Evolutionary conservation across 2,888 invertebrate genomes (phyloP).

Genomic region (Villa cingulata): DNA sequence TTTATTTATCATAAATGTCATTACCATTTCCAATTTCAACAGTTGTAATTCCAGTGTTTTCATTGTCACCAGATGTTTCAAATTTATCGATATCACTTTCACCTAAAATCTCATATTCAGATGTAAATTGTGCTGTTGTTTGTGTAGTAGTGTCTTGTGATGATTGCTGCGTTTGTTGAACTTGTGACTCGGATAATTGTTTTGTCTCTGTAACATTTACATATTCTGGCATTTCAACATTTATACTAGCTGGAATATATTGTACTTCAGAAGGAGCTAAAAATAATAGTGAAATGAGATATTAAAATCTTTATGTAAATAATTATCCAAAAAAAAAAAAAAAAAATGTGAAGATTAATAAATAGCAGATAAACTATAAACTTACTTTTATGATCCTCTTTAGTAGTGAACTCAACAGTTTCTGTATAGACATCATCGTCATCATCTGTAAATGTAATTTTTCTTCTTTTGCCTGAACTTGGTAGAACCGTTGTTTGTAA

Average conservation of each 20-base stretch:
- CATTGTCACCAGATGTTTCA: conserved; percentile 23
- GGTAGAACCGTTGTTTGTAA: conserved; percentile 8
- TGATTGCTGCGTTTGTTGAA: conserved; percentile 23
- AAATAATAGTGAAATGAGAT: too few relatives aligned
- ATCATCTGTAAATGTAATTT: conserved; percentile 33
- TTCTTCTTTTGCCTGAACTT: conserved; percentile 25
- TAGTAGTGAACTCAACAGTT: conserved; percentile 28
- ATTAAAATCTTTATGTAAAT: too few relatives aligned
- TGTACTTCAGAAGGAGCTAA: conserved; percentile 31
- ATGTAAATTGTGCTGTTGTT: conserved; percentile 31
- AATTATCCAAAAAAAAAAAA: background rate
- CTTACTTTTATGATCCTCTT: conserved; percentile 31
- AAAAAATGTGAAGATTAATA: background rate
- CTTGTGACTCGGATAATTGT: conserved; percentile 24
- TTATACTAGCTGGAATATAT: conserved; percentile 37
- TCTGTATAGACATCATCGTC: conserved; percentile 34
- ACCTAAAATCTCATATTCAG: conserved; percentile 34
- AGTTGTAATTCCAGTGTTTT: conserved; percentile 28
- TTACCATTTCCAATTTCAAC: conserved; percentile 30
- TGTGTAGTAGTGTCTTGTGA: conserved; percentile 30
- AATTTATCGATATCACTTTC: conserved; percentile 34
- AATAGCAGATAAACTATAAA: too few relatives aligned
- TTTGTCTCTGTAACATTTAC: conserved; percentile 35
- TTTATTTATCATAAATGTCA: too few relatives aligned
- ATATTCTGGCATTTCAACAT: conserved; percentile 44